These are phyloP conservation scores for Tribolium castaneum DNA, from an alignment of 1,140 invertebrate genomes.

Conservation along the genomic window DNA sequence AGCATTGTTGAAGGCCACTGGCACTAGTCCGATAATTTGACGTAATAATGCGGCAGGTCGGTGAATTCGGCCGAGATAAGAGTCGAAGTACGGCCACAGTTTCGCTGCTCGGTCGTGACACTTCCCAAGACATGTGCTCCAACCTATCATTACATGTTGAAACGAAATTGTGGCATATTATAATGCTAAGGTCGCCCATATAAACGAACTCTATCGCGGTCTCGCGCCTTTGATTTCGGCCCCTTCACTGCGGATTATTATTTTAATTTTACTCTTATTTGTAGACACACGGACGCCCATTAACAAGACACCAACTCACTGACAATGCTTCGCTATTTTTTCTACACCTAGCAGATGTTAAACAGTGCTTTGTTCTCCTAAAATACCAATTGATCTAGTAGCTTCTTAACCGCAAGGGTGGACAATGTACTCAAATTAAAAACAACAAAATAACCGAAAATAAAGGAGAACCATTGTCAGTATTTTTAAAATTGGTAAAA, in stretches of 20 bases:
- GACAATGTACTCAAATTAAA: no score
- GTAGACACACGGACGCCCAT: not conserved
- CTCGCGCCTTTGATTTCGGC: slow-evolving; percentile 47
- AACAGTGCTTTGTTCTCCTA: no score
- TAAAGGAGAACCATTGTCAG: no score
- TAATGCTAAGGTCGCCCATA: slow-evolving; percentile 49
- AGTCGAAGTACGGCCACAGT: slow-evolving; percentile 34
- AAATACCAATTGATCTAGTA: no score
- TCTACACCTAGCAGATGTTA: no score
- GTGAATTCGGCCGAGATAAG: slow-evolving; percentile 46
- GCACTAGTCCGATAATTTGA: slow-evolving; percentile 50
- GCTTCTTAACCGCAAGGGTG: no score
- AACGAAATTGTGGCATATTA: slow-evolving; percentile 58
- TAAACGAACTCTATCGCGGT: slow-evolving; percentile 47
- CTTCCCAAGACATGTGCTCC: slow-evolving; percentile 51
- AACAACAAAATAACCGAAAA: no score
- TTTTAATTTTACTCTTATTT: slow-evolving; percentile 46
- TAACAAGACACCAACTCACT: not conserved
- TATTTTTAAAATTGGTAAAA: no score
- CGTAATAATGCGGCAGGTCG: slow-evolving; percentile 50
- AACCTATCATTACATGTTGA: slow-evolving; percentile 58
- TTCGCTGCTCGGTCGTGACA: slow-evolving; percentile 50
- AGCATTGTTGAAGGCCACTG: slow-evolving; percentile 47
- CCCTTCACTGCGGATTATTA: slow-evolving; percentile 46
- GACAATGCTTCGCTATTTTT: no score